phyloP scores from a whole-genome alignment of 2,113 vertebrate genomes.

The Heterocephalus glaber region DNA sequence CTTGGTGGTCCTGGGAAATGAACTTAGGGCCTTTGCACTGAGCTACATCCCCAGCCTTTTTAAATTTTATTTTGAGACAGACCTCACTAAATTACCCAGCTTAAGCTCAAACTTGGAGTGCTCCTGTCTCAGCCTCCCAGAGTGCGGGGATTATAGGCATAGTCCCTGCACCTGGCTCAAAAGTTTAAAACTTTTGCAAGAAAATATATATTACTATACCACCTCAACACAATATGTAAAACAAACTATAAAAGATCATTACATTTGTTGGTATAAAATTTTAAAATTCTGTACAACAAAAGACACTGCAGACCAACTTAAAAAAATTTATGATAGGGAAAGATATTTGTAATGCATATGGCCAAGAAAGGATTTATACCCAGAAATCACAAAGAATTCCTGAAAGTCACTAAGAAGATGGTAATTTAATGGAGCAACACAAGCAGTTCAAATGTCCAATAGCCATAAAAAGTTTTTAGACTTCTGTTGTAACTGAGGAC shows the following conservation, averaged over 20 bases:
- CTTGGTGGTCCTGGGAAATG: background rate
- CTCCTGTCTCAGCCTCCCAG: background rate
- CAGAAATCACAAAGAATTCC: background rate
- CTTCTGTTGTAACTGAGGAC: background rate
- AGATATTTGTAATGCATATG: background rate
- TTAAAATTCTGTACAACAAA: background rate
- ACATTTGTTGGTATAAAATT: background rate
- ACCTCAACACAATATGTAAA: background rate
- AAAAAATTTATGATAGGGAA: background rate
- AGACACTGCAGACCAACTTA: background rate
- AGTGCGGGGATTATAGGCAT: background rate
- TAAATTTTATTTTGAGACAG: background rate
- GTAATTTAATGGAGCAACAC: background rate
- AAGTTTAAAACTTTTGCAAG: background rate
- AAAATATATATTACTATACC: background rate
- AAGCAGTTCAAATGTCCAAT: background rate
- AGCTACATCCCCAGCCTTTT: background rate
- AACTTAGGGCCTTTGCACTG: background rate
- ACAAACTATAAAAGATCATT: background rate
- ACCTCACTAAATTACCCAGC: background rate
- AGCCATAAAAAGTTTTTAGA: background rate
- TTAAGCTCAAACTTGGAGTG: background rate
- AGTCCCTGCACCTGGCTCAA: background rate
- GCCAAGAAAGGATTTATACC: background rate
- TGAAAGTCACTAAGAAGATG: slow-evolving; percentile 19